Evolutionary conservation across 2,113 vertebrate genomes (phyloP).

Genomic region (Acrocephalus arundinaceus): DNA sequence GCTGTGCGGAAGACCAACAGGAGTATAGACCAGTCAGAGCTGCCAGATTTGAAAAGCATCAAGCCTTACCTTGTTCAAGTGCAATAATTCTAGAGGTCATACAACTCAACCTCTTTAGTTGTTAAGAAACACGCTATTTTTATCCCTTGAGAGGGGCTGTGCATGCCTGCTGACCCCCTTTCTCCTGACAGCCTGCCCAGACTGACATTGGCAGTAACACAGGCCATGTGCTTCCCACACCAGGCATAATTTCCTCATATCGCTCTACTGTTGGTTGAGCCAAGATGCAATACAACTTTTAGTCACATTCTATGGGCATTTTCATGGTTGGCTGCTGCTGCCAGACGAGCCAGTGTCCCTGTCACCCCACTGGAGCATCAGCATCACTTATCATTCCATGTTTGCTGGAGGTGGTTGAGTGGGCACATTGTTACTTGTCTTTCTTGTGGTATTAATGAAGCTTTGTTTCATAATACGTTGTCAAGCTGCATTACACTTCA

Average conservation of each 20-base stretch:
- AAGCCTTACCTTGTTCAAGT: neutral
- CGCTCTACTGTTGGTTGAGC: fast-evolving
- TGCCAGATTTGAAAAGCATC: neutral
- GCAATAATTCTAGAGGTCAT: neutral
- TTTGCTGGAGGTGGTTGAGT: neutral
- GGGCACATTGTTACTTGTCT: fast-evolving
- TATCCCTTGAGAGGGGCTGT: neutral
- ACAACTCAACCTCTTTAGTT: neutral
- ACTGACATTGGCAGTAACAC: fast-evolving
- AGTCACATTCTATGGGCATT: neutral
- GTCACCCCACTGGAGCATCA: fast-evolving
- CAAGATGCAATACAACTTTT: fast-evolving
- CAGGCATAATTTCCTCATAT: neutral
- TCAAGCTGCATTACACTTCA: neutral
- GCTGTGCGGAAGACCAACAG: neutral
- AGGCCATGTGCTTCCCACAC: neutral
- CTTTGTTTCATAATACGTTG: neutral
- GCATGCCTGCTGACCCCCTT: fast-evolving
- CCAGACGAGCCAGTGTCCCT: neutral
- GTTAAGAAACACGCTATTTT: neutral
- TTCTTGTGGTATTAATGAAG: neutral
- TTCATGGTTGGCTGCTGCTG: neutral
- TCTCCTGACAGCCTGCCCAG: too few relatives aligned
- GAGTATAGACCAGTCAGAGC: neutral
- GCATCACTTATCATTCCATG: fast-evolving